These are phyloP conservation scores for Drosophila ironensis DNA, from an alignment of 1,140 invertebrate genomes.

Conservation along the genomic window DNA sequence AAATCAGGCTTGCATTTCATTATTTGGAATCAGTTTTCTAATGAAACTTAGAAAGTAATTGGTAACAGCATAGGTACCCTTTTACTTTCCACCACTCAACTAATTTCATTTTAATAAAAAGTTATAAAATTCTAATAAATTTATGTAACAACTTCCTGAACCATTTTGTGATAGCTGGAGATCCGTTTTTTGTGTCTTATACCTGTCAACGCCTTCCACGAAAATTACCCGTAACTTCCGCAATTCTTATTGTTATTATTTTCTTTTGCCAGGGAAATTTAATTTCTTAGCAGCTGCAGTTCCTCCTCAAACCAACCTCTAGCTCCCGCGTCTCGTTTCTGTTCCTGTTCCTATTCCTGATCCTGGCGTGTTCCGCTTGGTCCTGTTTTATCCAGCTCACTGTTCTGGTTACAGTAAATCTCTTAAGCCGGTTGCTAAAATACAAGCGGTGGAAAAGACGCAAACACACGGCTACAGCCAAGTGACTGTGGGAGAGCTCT, in stretches of 20 bases:
- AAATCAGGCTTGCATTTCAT: not conserved
- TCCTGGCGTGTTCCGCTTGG: not conserved
- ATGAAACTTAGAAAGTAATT: no score
- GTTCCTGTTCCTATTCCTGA: not conserved
- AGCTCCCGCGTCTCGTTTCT: not conserved
- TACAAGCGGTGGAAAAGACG: conserved; percentile 51
- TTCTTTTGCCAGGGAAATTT: conserved; percentile 49
- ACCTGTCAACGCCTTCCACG: conserved; percentile 18
- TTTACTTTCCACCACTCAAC: no score
- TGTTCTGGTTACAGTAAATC: conserved; percentile 60
- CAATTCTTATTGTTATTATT: conserved; percentile 2
- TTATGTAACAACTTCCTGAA: no score
- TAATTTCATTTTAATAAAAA: no score
- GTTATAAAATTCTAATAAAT: no score
- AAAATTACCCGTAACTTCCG: conserved; percentile 3
- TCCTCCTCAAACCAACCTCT: conserved; percentile 65
- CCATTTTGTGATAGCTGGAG: no score
- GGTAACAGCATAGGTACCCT: no score
- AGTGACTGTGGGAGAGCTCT: not conserved
- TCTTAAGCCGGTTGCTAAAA: conserved; percentile 66
- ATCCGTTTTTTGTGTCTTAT: not conserved
- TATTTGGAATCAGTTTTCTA: no score
- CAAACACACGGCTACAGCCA: not conserved
- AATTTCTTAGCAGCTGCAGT: conserved; percentile 68
- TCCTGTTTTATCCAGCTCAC: no score